Base-by-base conservation (phyloP, 2,113 vertebrate species). In the Amphiprion ocellaris region DNA sequence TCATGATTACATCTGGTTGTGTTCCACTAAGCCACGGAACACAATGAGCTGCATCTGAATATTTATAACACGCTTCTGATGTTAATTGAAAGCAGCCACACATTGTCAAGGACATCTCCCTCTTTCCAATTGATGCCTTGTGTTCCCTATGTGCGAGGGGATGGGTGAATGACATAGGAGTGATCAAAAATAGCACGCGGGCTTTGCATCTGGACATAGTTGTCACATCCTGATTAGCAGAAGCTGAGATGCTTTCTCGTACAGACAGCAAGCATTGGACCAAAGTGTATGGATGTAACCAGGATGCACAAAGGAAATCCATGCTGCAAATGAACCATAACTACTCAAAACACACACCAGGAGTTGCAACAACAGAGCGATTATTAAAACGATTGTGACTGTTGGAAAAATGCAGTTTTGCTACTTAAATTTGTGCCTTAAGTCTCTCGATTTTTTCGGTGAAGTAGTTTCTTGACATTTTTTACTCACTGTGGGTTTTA, bases 31-130 rank as follows among this genome's bases (percentile, higher is more conserved):
- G 71, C 50, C 52, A 60, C 33, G 24, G 54, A 50, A 49, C 28
- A 88, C 77, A 88, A 88, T 85, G 67, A 84, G 61, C 56, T 19
- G 23, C 61, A 79, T 90, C 15, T 88, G 89, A 90, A 93, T 92
- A 92, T 90, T 86, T 74, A 88, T 85, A 80, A 69, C 64, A 47
- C 52, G 49, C 62, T 68, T 90, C 77, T 83, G 81, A 91, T 89
- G 86, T 76, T 90, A 90, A 90, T 88, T 90, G 87, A 84, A 79
- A 81, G 72, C 81, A 84, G 84, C 59, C 81, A 87, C 78, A 81
- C 74, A 82, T 85, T 84, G 82, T 87, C 85, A 87, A 89, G 89
- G 87, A 83, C 79, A 74, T 88, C 77, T 69, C 83, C n/a, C 64
- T 66, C 63, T 81, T 62, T 83, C 77, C 83, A 86, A 65, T 69